Percentiles rank a stretch among this genome's conserved stretches.
These are phyloP conservation scores for Cherax destructor DNA, from an alignment of 1,140 invertebrate genomes.

Conservation along the genomic window DNA sequence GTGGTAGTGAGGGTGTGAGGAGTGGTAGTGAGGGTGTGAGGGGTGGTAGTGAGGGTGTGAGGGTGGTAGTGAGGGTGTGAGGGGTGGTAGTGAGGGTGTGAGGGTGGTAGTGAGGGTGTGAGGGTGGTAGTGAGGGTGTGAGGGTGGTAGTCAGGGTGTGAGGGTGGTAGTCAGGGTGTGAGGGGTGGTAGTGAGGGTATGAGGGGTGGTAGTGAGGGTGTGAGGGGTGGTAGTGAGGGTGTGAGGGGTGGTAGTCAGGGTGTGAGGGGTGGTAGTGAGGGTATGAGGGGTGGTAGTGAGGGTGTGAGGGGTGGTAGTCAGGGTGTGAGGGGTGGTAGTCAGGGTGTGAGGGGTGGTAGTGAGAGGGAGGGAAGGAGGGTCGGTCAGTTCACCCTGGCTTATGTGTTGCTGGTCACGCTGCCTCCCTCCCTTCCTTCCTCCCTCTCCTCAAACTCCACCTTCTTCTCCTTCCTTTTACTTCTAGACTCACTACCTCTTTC, in stretches of 20 bases:
- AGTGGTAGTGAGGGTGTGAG: too few species aligned
- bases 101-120: background rate
- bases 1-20: too few species aligned
- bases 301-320: background rate
- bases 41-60: background rate
- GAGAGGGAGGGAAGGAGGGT: too few species aligned
- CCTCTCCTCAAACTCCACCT: background rate
- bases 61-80: background rate
- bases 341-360: background rate
- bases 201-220: background rate
- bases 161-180: background rate
- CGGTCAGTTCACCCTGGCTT: background rate
- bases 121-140: background rate
- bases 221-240: background rate
- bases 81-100: background rate
- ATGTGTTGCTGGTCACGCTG: constrained; percentile 7
- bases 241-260: background rate
- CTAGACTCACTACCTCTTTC: background rate
- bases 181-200: background rate
- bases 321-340: background rate
- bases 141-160: background rate
- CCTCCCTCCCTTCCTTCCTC: background rate
- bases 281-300: background rate
- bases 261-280: background rate
- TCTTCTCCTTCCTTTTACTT: constrained; percentile 6